Percentiles rank a stretch among this genome's conserved stretches.
Evolutionary conservation across 2,797 vertebrate genomes (phyloP).

Genomic region (Molossus alvarezi): DNA sequence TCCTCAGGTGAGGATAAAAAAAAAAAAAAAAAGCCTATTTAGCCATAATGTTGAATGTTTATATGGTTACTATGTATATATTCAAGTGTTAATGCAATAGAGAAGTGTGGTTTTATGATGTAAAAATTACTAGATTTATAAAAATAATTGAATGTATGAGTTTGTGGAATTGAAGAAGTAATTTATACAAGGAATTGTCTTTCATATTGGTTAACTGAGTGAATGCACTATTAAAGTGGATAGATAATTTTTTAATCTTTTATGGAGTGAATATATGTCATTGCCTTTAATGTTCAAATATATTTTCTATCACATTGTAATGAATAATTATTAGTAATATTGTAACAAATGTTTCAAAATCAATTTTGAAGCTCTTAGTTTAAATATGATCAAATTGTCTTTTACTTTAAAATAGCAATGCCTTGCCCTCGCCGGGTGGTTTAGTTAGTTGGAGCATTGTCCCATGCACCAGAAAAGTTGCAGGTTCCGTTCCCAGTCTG

Average conservation of each 20-base stretch:
- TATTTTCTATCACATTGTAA: conserved; percentile 52
- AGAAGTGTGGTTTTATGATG: conserved; percentile 80
- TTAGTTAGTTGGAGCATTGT: too few species aligned
- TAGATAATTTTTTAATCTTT: conserved; percentile 43
- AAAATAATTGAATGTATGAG: conserved; percentile 53
- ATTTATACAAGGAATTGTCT: conserved; percentile 56
- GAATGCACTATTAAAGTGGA: conserved; percentile 36
- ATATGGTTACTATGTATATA: conserved; percentile 79
- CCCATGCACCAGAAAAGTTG: too few species aligned
- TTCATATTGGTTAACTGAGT: not conserved
- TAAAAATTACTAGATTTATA: conserved; percentile 39
- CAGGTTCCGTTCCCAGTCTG: too few species aligned
- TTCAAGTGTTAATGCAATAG: conserved; percentile 87
- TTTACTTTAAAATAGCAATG: conserved; percentile 51
- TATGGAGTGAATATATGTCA: conserved; percentile 22
- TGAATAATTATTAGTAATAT: conserved; percentile 25
- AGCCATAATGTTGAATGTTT: conserved; percentile 92
- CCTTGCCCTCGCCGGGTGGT: too few species aligned
- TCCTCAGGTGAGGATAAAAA: too few species aligned
- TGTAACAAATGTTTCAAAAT: conserved; percentile 63
- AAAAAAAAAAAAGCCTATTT: not conserved
- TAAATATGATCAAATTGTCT: conserved; percentile 49
- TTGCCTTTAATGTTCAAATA: conserved; percentile 52
- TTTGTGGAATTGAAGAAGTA: conserved; percentile 54
- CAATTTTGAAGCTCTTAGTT: conserved; percentile 65